Conservation (phyloP, 2,888 invertebrate genomes). For the Oxycera nigricornis region DNA sequence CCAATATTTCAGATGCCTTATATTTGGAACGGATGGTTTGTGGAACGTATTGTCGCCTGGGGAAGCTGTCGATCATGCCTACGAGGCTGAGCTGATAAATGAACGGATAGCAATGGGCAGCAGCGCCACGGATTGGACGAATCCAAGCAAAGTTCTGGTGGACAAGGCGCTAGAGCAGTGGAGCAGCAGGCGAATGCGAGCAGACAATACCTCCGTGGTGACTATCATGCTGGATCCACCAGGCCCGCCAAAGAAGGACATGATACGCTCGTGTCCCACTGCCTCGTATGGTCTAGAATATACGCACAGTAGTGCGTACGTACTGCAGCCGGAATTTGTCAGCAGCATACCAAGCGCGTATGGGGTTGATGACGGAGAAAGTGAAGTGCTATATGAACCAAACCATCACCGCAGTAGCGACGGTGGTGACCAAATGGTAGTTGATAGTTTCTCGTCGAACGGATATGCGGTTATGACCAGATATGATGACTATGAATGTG, state of each 20-base stretch:
- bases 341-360: background rate
- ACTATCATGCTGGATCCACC: slow-evolving; percentile 88
- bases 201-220: slow-evolving; percentile 96
- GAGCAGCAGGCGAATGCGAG: slow-evolving; percentile 84
- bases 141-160: slow-evolving; percentile 90
- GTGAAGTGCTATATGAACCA: slow-evolving; percentile 10
- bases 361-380: slow-evolving; percentile 8
- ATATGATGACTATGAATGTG: slow-evolving; percentile 48
- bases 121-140: slow-evolving; percentile 72
- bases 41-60: slow-evolving; percentile 94
- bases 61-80: slow-evolving; percentile 84
- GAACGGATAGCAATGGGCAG: slow-evolving; percentile 65
- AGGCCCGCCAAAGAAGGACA: slow-evolving; percentile 77
- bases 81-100: slow-evolving; percentile 81
- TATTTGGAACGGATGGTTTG: slow-evolving; percentile 95
- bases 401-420: background rate
- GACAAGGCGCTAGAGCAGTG: slow-evolving; percentile 83
- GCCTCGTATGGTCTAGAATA: slow-evolving; percentile 52
- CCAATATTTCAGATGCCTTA: slow-evolving; percentile 77
- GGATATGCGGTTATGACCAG: slow-evolving; percentile 47
- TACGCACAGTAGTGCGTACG: slow-evolving; percentile 48
- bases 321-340: slow-evolving; percentile 4
- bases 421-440: slow-evolving; percentile 8
- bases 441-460: slow-evolving; percentile 41
- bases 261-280: slow-evolving; percentile 63